A percentile compares a stretch with the other conserved stretches of the same genome.
These are phyloP conservation scores for Antrozous pallidus DNA, from an alignment of 2,797 vertebrate species.

Conservation along the genomic window DNA sequence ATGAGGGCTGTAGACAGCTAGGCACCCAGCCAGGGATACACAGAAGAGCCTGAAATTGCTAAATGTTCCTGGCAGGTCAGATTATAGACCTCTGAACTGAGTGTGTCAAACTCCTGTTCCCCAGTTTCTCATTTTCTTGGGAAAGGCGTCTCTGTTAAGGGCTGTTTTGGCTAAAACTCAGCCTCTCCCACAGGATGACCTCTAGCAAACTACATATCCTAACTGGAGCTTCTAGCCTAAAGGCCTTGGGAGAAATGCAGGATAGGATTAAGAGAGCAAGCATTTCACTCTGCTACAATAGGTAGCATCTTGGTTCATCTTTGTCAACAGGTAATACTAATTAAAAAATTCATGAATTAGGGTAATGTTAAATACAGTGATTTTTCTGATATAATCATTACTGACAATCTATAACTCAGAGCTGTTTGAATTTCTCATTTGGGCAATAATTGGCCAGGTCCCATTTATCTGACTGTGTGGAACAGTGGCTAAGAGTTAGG, in stretches of 20 bases:
- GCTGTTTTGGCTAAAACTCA: neutral
- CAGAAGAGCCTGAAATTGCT: neutral
- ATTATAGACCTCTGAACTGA: neutral
- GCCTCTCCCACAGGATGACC: neutral
- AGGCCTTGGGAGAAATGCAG: neutral
- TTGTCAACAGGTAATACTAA: neutral
- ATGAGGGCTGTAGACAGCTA: neutral
- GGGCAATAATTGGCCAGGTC: neutral
- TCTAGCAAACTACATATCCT: neutral
- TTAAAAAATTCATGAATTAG: neutral
- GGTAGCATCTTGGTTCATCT: neutral
- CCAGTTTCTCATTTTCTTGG: neutral
- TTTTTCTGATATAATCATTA: neutral
- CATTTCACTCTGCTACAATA: neutral
- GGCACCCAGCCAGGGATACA: neutral
- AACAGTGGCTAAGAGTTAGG: neutral
- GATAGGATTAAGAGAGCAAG: neutral
- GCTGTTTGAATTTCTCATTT: slow-evolving; percentile 14
- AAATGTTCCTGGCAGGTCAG: neutral
- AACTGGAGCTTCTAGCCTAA: neutral
- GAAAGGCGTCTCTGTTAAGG: neutral
- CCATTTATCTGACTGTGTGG: neutral
- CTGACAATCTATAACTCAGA: neutral
- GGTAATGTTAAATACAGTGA: neutral
- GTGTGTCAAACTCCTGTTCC: neutral